phyloP scores from a whole-genome alignment of 2,797 vertebrate genomes.

The Morelia viridis region DNA sequence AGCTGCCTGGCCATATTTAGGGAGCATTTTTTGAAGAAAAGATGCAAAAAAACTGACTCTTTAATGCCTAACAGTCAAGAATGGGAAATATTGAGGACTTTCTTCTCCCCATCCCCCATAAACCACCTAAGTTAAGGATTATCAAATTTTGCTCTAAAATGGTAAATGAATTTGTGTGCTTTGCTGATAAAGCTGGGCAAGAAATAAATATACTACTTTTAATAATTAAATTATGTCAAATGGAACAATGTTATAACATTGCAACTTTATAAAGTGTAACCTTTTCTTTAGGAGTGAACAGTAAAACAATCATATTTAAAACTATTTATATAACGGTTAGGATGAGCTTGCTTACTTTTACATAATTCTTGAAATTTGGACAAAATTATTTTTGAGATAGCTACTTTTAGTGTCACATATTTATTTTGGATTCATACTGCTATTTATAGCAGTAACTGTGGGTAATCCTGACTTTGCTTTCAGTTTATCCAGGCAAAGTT shows the following conservation, averaged over 20 bases:
- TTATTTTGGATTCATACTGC: background rate
- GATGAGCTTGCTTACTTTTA: background rate
- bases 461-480: background rate
- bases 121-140: background rate
- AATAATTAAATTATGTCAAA: background rate
- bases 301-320: background rate
- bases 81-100: background rate
- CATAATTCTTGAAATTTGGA: background rate
- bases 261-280: background rate
- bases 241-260: background rate
- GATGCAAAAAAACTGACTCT: background rate
- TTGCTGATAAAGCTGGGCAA: background rate
- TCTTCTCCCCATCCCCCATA: background rate
- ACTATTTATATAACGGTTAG: background rate
- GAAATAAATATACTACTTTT: background rate
- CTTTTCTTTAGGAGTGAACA: background rate
- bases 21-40: background rate
- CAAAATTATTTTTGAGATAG: background rate
- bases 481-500: background rate
- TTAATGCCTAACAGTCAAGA: background rate
- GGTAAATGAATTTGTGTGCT: background rate
- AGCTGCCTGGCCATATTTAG: background rate
- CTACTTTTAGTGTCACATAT: background rate
- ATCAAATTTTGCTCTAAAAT: background rate
- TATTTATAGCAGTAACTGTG: background rate